Conservation (phyloP, 2,888 invertebrate species). For the Priapulus caudatus region DNA sequence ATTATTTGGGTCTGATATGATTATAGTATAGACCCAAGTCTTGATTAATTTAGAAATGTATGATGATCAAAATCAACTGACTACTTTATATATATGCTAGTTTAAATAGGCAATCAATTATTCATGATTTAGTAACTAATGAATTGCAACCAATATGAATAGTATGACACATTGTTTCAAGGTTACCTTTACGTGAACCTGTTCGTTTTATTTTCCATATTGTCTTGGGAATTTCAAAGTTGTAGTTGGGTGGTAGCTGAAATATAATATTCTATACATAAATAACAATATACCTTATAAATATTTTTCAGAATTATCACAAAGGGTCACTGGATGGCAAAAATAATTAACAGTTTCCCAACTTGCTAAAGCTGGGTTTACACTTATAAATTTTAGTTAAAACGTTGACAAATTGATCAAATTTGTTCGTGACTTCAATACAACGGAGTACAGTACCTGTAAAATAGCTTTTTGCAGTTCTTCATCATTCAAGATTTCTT, state of each 20-base stretch:
- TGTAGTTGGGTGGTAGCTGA: constrained; percentile 78
- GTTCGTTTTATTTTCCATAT: constrained; percentile 83
- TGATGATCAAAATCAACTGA: no score
- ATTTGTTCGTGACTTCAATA: no score
- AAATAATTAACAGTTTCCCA: constrained; percentile 6
- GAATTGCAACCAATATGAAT: no score
- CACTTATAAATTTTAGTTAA: no score
- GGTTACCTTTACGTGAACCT: constrained; percentile 54
- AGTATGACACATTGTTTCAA: background rate
- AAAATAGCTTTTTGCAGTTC: constrained; percentile 27
- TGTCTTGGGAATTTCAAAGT: constrained; percentile 94
- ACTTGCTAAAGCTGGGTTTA: no score
- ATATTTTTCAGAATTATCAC: no score
- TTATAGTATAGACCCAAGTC: no score
- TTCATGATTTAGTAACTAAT: no score
- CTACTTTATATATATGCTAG: constrained; percentile 6
- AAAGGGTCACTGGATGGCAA: background rate
- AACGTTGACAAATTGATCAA: no score
- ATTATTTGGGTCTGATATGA: no score
- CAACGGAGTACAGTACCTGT: constrained; percentile 24
- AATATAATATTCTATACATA: constrained; percentile 17
- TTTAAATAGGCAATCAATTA: constrained; percentile 2
- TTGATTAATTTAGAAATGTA: no score
- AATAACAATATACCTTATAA: no score
- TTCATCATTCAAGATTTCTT: constrained; percentile 31